Percentiles rank a stretch among this genome's conserved stretches.
These are phyloP conservation scores for Phasianus colchicus DNA, from an alignment of 2,113 vertebrate genomes.

Conservation along the genomic window DNA sequence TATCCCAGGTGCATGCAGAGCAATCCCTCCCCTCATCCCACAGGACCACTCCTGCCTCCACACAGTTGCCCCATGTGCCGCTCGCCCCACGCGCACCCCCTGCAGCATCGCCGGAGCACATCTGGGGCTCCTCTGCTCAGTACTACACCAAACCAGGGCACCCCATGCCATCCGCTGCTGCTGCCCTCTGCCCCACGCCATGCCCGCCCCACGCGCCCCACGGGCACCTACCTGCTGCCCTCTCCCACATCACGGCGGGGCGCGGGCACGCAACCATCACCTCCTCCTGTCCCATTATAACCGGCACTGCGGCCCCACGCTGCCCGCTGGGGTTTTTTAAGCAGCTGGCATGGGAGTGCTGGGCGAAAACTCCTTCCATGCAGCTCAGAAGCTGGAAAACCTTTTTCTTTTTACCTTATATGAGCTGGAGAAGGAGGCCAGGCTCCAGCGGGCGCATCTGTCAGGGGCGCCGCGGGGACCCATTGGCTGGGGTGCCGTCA, in stretches of 20 bases:
- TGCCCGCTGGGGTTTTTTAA: conserved; percentile 68
- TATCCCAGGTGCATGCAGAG: background rate
- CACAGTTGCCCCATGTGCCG: background rate
- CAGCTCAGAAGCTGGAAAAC: conserved; percentile 76
- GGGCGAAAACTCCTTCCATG: conserved; percentile 54
- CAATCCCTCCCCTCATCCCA: background rate
- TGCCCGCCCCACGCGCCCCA: background rate
- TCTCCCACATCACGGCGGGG: background rate
- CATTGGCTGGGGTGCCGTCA: conserved; percentile 83
- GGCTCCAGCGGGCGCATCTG: conserved; percentile 75
- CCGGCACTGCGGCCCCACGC: background rate
- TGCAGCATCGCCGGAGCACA: accelerated
- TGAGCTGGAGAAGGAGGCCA: conserved; percentile 85
- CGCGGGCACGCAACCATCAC: background rate
- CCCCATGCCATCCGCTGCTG: accelerated
- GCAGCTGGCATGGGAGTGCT: conserved; percentile 56
- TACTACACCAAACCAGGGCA: accelerated
- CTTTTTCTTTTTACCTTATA: conserved; percentile 93
- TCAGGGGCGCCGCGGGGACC: conserved; percentile 73
- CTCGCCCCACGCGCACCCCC: background rate
- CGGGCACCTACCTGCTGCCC: background rate
- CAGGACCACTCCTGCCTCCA: background rate
- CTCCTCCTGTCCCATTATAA: conserved; percentile 39
- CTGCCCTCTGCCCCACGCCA: background rate
- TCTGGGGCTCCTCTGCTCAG: background rate